Conservation (phyloP, 1,140 invertebrate species). For the Drosophila malerkotliana region DNA sequence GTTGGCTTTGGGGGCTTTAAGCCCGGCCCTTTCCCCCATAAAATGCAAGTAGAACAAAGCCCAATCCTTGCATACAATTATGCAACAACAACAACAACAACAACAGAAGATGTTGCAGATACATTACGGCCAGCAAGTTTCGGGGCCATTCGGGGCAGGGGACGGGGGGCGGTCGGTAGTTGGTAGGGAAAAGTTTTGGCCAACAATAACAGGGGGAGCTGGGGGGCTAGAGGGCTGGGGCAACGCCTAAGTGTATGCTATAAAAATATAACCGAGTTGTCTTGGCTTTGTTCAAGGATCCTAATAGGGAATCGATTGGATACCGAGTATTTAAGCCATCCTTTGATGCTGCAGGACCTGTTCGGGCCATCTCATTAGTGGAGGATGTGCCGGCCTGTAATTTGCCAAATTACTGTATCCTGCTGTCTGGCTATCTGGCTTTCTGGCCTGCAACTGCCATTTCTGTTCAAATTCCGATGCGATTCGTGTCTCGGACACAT, state of each 20-base stretch:
- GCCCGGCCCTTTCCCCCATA: neutral
- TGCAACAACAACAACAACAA: slow-evolving; percentile 28
- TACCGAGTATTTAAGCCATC: neutral
- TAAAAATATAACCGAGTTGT: neutral
- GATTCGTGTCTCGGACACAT: slow-evolving; percentile 16
- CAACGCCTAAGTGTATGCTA: neutral
- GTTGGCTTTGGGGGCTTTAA: slow-evolving; percentile 22
- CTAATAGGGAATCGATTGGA: neutral
- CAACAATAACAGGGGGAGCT: neutral
- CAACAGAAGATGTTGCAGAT: slow-evolving; percentile 35
- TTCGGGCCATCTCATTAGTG: neutral
- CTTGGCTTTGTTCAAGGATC: neutral
- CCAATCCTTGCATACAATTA: slow-evolving; percentile 28
- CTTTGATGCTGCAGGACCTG: neutral
- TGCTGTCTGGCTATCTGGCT: neutral
- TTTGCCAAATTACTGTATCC: neutral
- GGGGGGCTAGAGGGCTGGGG: too few relatives aligned
- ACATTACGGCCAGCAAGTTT: slow-evolving; percentile 10
- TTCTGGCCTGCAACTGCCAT: neutral
- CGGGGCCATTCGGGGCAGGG: neutral
- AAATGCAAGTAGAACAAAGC: slow-evolving; percentile 1
- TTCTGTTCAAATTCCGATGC: slow-evolving; percentile 4
- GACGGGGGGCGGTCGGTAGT: neutral
- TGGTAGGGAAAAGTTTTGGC: slow-evolving; percentile 9
- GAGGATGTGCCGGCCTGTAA: neutral